Conservation (phyloP, 2,113 vertebrate species). For the Pedionomus torquatus region DNA sequence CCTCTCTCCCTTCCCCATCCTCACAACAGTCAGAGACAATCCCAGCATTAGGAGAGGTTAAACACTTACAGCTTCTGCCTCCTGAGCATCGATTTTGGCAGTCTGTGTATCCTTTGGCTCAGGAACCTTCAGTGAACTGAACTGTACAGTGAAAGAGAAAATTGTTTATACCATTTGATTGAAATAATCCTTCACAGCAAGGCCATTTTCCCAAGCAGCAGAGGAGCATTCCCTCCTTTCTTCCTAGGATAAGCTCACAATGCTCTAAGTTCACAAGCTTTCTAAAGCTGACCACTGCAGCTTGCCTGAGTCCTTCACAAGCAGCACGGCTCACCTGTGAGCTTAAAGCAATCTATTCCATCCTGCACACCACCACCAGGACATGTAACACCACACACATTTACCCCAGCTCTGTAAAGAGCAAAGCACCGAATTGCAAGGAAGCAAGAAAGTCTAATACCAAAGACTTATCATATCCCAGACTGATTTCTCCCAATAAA, state of each 20-base stretch:
- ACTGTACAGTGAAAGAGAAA: conserved; percentile 72
- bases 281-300: background rate
- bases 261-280: rapidly evolving
- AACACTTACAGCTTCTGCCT: conserved; percentile 88
- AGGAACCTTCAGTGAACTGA: conserved; percentile 84
- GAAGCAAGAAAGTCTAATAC: background rate
- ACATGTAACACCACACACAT: rapidly evolving
- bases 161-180: background rate
- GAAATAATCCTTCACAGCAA: background rate
- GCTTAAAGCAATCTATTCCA: background rate
- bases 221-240: background rate
- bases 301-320: background rate
- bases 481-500: background rate
- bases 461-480: background rate
- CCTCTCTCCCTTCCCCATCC: background rate
- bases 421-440: background rate
- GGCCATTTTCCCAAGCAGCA: background rate
- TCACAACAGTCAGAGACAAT: background rate
- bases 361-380: too few species aligned
- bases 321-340: background rate
- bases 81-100: conserved; percentile 80
- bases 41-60: rapidly evolving
- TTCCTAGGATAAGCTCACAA: background rate
- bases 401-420: background rate
- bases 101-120: conserved; percentile 87